Evolutionary conservation across 2,113 vertebrate genomes (phyloP), one percentile per base, ranked within the genome.

Genomic region (Lucifuga dentata): DNA sequence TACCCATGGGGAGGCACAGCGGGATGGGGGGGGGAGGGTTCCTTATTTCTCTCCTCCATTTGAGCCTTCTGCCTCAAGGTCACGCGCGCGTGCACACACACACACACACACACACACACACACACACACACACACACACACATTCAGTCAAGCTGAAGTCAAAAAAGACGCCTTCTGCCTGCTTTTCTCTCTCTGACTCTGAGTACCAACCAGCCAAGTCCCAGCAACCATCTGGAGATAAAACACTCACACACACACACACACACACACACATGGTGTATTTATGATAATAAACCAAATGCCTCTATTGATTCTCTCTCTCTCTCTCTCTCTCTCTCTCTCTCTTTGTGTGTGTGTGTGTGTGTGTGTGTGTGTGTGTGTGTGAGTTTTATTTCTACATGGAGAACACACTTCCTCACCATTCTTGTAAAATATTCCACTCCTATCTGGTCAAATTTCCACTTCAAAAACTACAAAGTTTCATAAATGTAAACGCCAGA

Each of bases 61-160:
- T 88, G 87, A 85, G 84, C 81, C 86, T 86, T 78, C 85, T 81
- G 86, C 84, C 85, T 92, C 91, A 92, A 92, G 91, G 91, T 92
- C 91, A 92, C 40, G 69, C 84, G 70, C 71, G 66, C 70, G 76
- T 46, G 59, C 62, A 65, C 36, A 57, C 45, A 57, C n/a, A n/a
- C n/a, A 8, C 24, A 70, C 17, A 16, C 11, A 23, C 21, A 68
- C 24, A 15, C 19, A n/a, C 52, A 57, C 33, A 33, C 2, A 8
- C 38, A 51, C 21, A 45, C 57, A 20, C 17, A 72, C 72, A 56
- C 52, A 70, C 69, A 77, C 78, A 81, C 53, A 73, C 56, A 55
- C 76, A 81, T 46, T 70, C 63, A 76, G 69, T 78, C 13, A n/a
- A 84, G 80, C 83, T 76, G 59, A 75, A 76, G 76, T 78, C n/a